Percentiles rank a stretch among this genome's conserved stretches.
phyloP scores from a whole-genome alignment of 1,140 invertebrate species.

The Hycleus phaleratus region DNA sequence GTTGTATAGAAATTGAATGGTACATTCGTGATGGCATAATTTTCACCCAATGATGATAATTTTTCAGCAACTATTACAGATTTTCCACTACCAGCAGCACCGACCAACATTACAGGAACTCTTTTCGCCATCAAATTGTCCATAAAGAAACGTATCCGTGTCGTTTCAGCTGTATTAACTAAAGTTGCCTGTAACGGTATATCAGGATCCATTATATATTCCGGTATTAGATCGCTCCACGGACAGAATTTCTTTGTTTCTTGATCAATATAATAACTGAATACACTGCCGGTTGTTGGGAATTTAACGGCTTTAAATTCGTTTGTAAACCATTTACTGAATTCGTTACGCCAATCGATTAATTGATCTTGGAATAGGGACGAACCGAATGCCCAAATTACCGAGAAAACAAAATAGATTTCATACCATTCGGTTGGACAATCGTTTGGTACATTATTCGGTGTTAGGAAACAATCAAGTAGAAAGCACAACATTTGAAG shows the following conservation, averaged over 20 bases:
- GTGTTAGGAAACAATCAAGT: slow-evolving; percentile 77
- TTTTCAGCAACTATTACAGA: slow-evolving; percentile 81
- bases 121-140: slow-evolving; percentile 73
- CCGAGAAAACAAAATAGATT: slow-evolving; percentile 85
- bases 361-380: slow-evolving; percentile 82
- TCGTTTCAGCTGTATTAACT: slow-evolving; percentile 85
- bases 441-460: slow-evolving; percentile 71
- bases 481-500: slow-evolving; percentile 85
- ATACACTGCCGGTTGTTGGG: slow-evolving; percentile 72
- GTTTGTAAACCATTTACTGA: slow-evolving; percentile 85
- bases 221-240: slow-evolving; percentile 71
- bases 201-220: slow-evolving; percentile 78
- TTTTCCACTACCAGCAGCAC: slow-evolving; percentile 80
- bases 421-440: slow-evolving; percentile 92
- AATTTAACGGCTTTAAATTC: slow-evolving; percentile 91
- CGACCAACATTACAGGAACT: slow-evolving; percentile 86
- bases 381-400: slow-evolving; percentile 92
- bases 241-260: slow-evolving; percentile 78
- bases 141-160: slow-evolving; percentile 81
- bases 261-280: slow-evolving; percentile 83
- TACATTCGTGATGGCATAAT: slow-evolving; percentile 76
- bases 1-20: slow-evolving; percentile 96
- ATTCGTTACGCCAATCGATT: slow-evolving; percentile 84
- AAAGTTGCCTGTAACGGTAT: slow-evolving; percentile 68
- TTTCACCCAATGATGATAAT: slow-evolving; percentile 53